phyloP scores from a whole-genome alignment of 2,113 vertebrate species.

The Chiloscyllium plagiosum region DNA sequence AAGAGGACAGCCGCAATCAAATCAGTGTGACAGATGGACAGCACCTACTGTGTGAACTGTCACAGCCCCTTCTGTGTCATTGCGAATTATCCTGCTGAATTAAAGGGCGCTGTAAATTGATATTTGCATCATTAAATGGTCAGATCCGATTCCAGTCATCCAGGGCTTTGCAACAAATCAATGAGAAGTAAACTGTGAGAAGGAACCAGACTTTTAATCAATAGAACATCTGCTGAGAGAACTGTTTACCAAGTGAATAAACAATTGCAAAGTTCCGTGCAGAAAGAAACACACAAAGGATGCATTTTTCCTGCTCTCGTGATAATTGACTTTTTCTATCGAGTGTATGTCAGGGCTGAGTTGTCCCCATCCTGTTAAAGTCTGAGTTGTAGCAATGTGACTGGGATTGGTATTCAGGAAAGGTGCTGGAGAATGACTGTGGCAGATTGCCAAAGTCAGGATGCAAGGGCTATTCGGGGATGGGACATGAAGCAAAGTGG shows the following conservation, averaged over 20 bases:
- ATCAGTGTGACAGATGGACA: not conserved
- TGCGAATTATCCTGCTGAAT: not conserved
- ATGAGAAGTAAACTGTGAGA: not conserved
- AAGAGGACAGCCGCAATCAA: not conserved
- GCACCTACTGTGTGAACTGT: not conserved
- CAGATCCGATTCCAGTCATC: not conserved
- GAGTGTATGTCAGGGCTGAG: too few relatives aligned
- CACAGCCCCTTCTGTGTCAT: constrained; percentile 4
- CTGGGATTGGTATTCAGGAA: too few relatives aligned
- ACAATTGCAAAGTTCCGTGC: not conserved
- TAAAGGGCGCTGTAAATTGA: not conserved
- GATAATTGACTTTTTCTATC: not conserved
- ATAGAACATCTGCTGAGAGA: not conserved
- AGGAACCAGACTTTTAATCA: not conserved
- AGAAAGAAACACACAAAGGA: not conserved
- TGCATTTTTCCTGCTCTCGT: too few relatives aligned
- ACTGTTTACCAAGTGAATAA: not conserved
- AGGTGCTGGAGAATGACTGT: not conserved
- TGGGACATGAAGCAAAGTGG: too few relatives aligned
- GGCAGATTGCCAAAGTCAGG: not conserved
- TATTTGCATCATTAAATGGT: not conserved
- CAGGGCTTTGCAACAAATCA: not conserved
- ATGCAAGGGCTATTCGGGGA: too few relatives aligned
- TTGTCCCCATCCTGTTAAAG: not conserved
- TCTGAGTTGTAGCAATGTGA: not conserved